phyloP scores from a whole-genome alignment of 2,113 vertebrate species.

The Epinephelus lanceolatus region DNA sequence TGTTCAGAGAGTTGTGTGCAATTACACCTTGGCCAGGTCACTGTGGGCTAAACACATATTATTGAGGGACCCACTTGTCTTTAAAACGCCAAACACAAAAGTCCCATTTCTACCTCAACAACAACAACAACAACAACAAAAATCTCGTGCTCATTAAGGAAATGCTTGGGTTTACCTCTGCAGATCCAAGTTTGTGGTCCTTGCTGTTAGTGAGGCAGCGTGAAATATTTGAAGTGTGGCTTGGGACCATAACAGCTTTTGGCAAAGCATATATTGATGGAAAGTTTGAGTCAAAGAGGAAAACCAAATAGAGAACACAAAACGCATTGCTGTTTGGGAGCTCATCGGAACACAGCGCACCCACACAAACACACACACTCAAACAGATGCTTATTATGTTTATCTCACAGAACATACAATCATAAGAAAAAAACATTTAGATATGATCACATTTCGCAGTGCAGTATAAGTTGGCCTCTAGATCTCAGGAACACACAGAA shows the following conservation, averaged over 20 bases:
- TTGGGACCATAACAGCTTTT: conserved; percentile 42
- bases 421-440: neutral
- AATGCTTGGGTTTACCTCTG: conserved; percentile 21
- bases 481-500: neutral
- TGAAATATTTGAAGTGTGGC: conserved; percentile 37
- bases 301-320: conserved; percentile 26
- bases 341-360: neutral
- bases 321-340: conserved; percentile 11
- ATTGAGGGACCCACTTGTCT: neutral
- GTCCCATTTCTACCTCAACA: neutral
- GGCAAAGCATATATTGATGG: conserved; percentile 38
- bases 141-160: neutral
- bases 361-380: neutral
- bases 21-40: conserved; percentile 18
- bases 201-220: conserved; percentile 9
- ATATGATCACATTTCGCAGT: conserved; percentile 27
- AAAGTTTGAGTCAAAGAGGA: conserved; percentile 12
- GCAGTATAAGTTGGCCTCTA: neutral
- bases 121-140: neutral
- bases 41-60: neutral
- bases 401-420: conserved; percentile 15
- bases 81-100: neutral
- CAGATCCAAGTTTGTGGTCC: conserved; percentile 6
- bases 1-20: conserved; percentile 17
- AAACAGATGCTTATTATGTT: neutral